These are phyloP conservation scores for Polypedilum pembai DNA, from an alignment of 1,140 invertebrate species.

Conservation along the genomic window DNA sequence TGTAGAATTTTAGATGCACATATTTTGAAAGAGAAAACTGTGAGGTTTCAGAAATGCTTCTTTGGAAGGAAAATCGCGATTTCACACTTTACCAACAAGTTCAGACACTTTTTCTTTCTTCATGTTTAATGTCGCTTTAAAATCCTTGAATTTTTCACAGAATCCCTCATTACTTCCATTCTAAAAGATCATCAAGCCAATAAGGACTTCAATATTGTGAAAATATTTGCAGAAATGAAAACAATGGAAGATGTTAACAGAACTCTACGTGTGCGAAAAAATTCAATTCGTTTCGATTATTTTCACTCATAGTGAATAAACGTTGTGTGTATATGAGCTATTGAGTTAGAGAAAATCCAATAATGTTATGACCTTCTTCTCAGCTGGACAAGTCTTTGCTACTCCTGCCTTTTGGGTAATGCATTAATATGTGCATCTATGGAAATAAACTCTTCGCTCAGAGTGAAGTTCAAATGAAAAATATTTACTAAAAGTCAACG, in stretches of 20 bases:
- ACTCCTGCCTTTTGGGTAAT: slow-evolving; percentile 9
- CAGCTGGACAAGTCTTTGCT: background rate
- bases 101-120: background rate
- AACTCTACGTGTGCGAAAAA: background rate
- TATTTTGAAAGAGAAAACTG: background rate
- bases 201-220: slow-evolving; percentile 12
- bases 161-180: slow-evolving; percentile 9
- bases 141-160: slow-evolving; percentile 24
- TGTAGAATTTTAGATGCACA: background rate
- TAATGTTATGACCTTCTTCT: slow-evolving; percentile 12
- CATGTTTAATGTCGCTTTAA: background rate
- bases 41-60: background rate
- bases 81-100: background rate
- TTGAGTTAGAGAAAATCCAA: background rate
- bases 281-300: slow-evolving; percentile 12
- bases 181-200: background rate
- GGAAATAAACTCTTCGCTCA: background rate
- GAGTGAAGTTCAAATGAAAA: no score
- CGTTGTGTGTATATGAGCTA: background rate
- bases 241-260: background rate
- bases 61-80: slow-evolving; percentile 10
- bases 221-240: background rate
- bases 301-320: background rate
- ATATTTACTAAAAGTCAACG: no score
- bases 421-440: background rate